phyloP scores from a whole-genome alignment of 23 tunicate species.

The Pegea sp. region DNA sequence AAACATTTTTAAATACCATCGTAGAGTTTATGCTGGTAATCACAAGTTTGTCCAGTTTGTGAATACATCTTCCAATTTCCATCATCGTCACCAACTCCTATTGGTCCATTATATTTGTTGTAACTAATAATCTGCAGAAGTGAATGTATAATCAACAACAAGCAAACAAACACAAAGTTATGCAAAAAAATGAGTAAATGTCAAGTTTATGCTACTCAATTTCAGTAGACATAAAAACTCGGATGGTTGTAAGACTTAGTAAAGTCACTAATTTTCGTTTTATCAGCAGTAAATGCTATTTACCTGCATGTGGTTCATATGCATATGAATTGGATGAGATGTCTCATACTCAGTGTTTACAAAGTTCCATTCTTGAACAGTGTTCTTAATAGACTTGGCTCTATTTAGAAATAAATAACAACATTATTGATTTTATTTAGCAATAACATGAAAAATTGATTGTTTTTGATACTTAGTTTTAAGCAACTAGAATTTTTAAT shows the following conservation, averaged over 20 bases:
- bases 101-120: constrained; percentile 1
- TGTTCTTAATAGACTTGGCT: constrained; percentile 5
- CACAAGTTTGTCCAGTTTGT: constrained; percentile 2
- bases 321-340: constrained; percentile 36
- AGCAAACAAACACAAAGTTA: too few species aligned
- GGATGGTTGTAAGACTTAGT: too few species aligned
- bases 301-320: constrained; percentile 21
- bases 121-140: neutral
- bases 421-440: too few species aligned
- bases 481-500: neutral
- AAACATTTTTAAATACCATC: neutral
- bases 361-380: constrained; percentile 20
- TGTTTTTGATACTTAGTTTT: too few species aligned
- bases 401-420: too few species aligned
- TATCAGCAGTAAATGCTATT: too few species aligned
- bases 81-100: constrained; percentile 3
- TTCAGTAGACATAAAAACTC: too few species aligned
- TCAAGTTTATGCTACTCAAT: too few species aligned
- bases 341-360: constrained; percentile 13
- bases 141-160: too few species aligned
- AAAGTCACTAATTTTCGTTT: too few species aligned
- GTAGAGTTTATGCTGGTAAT: constrained; percentile 1
- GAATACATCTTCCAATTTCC: constrained; percentile 4
- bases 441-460: too few species aligned
- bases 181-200: too few species aligned